Evolutionary conservation across 1,140 invertebrate genomes (phyloP).

Genomic region (Drosophila takahashii): DNA sequence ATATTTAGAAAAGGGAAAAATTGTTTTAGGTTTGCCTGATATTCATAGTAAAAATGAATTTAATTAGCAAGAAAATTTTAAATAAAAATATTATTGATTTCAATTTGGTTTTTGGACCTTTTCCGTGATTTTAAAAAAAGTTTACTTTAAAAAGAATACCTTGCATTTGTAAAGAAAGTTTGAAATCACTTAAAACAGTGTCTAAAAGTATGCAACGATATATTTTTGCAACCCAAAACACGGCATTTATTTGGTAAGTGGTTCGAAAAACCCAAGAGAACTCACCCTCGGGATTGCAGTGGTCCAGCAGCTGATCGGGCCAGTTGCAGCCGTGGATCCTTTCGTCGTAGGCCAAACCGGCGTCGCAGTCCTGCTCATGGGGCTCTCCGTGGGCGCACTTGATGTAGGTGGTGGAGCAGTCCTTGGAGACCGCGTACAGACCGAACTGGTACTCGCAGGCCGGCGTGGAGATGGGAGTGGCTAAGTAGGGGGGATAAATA

Average conservation of each 20-base stretch:
- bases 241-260: too few relatives aligned
- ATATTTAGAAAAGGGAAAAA: too few relatives aligned
- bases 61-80: too few relatives aligned
- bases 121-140: too few relatives aligned
- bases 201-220: background rate
- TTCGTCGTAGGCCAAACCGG: conserved; percentile 94
- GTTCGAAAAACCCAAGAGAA: too few relatives aligned
- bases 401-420: conserved; percentile 93
- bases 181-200: background rate
- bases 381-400: conserved; percentile 94
- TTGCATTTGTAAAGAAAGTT: too few relatives aligned
- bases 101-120: too few relatives aligned
- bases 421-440: conserved; percentile 91
- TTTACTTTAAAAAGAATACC: too few relatives aligned
- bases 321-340: conserved; percentile 96
- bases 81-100: too few relatives aligned
- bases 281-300: conserved; percentile 94
- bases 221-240: too few relatives aligned
- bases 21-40: too few relatives aligned
- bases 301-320: conserved; percentile 94
- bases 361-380: conserved; percentile 91
- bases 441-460: conserved; percentile 96
- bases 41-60: too few relatives aligned
- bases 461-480: conserved; percentile 90
- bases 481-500: conserved; percentile 84